Base-by-base conservation (phyloP, 2,113 vertebrate genomes). In the Loxodonta africana region DNA sequence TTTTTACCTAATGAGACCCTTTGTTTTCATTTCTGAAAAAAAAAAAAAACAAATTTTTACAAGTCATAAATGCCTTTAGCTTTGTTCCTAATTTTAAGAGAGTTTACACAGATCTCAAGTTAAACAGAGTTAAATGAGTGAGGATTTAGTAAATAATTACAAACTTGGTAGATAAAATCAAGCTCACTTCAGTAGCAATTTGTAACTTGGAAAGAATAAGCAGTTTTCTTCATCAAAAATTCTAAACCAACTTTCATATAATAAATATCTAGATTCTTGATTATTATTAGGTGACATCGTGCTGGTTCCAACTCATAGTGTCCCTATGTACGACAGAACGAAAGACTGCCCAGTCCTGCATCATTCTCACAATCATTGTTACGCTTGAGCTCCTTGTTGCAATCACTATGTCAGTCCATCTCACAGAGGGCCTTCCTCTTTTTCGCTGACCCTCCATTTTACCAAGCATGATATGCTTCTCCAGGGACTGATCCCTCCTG, bases 221-320 rank as follows among this genome's bases (percentile, higher is more conserved):
- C 8, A 41, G 41, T 44, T 87, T 83, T 91, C 14, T 28, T 41
- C n/a, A 63, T 57, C 2, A 69, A 77, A 91, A 95, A 74, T 74
- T 92, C 53, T 51, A 84, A 53, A 65, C 10, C 21, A 78, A 73
- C 8, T 62, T 76, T 80, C 62, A 51, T 15, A 20, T 63, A 46
- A 73, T 12, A 91, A 76, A 63, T 77, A 63, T 26, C 88, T 62
- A 73, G 33, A 87, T 93, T 96, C 62, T 37, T 94, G 84, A 73
- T 71, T 82, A 69, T 21, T 37, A 37, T 37, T 37, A 37, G 37
- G 37, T 37, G 37, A 37, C 37, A 37, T 37, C 37, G 37, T 37
- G 37, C 37, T 37, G 37, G 37, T 37, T 37, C 37, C 37, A 37
- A 37, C 37, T 37, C 37, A 37, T 37, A 37, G 37, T 37, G 37